Evolutionary conservation across 2,888 invertebrate species (phyloP).

Genomic region (Parthenolecanium corni): DNA sequence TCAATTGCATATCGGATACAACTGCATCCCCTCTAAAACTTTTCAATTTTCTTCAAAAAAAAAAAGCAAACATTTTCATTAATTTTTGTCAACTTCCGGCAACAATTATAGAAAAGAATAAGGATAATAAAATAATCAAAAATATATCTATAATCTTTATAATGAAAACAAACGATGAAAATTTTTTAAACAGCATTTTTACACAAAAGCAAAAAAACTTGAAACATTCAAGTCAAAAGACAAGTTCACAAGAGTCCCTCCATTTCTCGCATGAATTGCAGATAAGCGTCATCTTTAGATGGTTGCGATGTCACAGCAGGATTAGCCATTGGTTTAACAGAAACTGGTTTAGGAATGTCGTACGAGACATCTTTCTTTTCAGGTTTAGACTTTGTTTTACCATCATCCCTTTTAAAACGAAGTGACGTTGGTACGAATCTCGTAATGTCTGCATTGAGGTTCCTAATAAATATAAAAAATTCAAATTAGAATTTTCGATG

Average conservation of each 20-base stretch:
- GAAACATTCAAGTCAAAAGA: neutral
- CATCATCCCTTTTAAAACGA: constrained; percentile 75
- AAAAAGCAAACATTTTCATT: no score
- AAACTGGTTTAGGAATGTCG: constrained; percentile 28
- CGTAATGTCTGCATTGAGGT: constrained; percentile 86
- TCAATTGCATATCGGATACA: no score
- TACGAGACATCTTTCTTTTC: constrained; percentile 12
- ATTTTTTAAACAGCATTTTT: no score
- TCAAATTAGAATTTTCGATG: constrained; percentile 1
- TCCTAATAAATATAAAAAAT: constrained; percentile 41
- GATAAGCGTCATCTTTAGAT: constrained; percentile 95
- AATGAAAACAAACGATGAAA: no score
- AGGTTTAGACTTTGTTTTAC: constrained; percentile 30
- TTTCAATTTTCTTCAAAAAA: no score
- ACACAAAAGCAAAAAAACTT: no score
- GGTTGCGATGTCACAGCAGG: constrained; percentile 38
- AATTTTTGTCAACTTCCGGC: no score
- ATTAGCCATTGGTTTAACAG: constrained; percentile 27
- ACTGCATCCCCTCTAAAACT: no score
- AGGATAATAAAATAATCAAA: no score
- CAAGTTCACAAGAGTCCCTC: constrained; percentile 63
- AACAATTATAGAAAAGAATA: no score
- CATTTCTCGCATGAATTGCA: constrained; percentile 99
- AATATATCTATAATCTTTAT: no score
- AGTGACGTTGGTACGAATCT: constrained; percentile 88